These are phyloP conservation scores for Agriopis marginaria DNA, from an alignment of 2,888 invertebrate genomes.

Conservation along the genomic window DNA sequence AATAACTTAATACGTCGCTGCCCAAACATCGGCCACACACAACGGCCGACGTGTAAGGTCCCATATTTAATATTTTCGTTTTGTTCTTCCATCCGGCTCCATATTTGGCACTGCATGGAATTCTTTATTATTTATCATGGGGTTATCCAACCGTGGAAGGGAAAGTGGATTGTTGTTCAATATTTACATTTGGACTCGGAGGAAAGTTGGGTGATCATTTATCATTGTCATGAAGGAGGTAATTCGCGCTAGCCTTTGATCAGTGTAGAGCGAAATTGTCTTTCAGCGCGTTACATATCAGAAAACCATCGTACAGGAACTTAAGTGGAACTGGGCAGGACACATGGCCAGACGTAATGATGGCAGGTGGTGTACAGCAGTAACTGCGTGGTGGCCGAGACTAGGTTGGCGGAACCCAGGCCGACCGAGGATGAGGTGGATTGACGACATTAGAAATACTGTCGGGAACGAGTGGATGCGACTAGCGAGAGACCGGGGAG, in stretches of 20 bases:
- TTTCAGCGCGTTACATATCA: too few relatives aligned
- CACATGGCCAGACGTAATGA: too few relatives aligned
- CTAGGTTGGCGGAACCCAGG: too few relatives aligned
- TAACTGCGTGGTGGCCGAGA: too few relatives aligned
- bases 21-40: conserved; percentile 62
- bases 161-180: conserved; percentile 36
- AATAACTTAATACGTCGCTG: conserved; percentile 68
- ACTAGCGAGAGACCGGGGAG: too few relatives aligned
- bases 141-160: conserved; percentile 42
- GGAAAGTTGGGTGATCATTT: conserved; percentile 3
- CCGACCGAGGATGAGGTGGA: too few relatives aligned
- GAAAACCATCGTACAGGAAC: too few relatives aligned
- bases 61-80: conserved; percentile 39
- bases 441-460: too few relatives aligned
- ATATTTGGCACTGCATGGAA: conserved; percentile 36
- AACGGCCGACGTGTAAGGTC: conserved; percentile 33
- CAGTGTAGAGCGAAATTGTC: neutral
- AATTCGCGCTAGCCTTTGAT: neutral
- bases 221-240: neutral
- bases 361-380: too few relatives aligned
- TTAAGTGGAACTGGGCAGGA: too few relatives aligned
- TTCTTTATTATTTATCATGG: conserved; percentile 42
- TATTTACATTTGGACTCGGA: conserved; percentile 1
- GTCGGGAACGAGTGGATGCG: too few relatives aligned
- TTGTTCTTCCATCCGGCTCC: conserved; percentile 27